These are phyloP conservation scores for Phocoena phocoena DNA, from an alignment of 2,113 vertebrate genomes.

Conservation along the genomic window DNA sequence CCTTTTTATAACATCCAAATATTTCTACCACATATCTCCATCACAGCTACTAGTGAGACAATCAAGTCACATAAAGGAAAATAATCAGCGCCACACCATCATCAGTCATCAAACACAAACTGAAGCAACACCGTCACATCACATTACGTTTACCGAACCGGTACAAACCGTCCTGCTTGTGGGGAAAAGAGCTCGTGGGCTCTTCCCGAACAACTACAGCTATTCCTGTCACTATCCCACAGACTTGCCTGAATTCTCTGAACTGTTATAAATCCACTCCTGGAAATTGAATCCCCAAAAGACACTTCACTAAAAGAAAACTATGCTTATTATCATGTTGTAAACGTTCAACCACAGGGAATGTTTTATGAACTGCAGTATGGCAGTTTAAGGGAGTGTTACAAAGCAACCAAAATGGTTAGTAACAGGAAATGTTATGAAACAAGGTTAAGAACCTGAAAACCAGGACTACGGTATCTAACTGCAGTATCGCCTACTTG, in stretches of 20 bases:
- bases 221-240: rapidly evolving
- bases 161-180: rapidly evolving
- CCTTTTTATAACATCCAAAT: neutral
- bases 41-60: neutral
- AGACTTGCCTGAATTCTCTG: neutral
- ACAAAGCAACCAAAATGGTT: neutral
- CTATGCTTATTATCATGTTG: neutral
- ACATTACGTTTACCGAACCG: rapidly evolving
- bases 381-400: neutral
- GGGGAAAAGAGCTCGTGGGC: rapidly evolving
- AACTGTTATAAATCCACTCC: neutral
- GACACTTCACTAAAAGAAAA: neutral
- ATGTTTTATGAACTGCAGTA: neutral
- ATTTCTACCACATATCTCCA: neutral
- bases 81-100: neutral
- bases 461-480: rapidly evolving
- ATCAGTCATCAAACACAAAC: too few species aligned
- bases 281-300: neutral
- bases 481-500: neutral
- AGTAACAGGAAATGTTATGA: neutral
- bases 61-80: neutral
- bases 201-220: neutral
- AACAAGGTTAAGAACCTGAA: neutral
- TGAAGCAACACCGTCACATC: neutral
- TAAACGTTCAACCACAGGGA: neutral